A percentile compares a stretch with the other conserved stretches of the same genome.
Evolutionary conservation across 1,140 invertebrate species (phyloP).

Genomic region (Pseudomyrmex sp.): DNA sequence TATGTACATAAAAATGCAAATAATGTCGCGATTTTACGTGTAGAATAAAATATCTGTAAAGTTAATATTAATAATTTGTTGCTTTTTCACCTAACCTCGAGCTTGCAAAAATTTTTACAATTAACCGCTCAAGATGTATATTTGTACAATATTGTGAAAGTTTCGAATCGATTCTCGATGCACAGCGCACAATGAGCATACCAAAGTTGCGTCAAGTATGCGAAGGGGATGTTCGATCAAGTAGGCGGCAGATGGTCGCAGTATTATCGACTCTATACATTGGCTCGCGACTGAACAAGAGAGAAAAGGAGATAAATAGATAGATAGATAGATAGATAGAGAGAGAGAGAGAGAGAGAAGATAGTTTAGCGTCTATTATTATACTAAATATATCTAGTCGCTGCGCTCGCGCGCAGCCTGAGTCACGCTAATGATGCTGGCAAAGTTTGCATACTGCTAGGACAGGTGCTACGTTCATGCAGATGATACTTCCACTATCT

Average conservation of each 20-base stretch:
- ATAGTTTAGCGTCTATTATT: slow-evolving; percentile 81
- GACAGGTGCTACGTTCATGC: slow-evolving; percentile 67
- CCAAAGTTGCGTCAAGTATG: slow-evolving; percentile 65
- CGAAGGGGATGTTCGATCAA: slow-evolving; percentile 73
- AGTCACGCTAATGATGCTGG: slow-evolving; percentile 76
- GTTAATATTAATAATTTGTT: background rate
- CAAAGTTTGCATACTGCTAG: slow-evolving; percentile 73
- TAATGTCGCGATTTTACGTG: background rate
- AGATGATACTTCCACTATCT: slow-evolving; percentile 61
- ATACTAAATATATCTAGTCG: slow-evolving; percentile 74
- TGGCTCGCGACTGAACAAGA: slow-evolving; percentile 71
- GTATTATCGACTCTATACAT: slow-evolving; percentile 82
- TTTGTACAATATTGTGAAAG: slow-evolving; percentile 33
- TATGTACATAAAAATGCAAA: background rate
- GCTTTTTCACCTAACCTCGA: background rate
- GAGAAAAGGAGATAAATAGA: too few relatives aligned
- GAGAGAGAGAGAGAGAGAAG: too few relatives aligned
- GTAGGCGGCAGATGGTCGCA: slow-evolving; percentile 80
- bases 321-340: too few relatives aligned
- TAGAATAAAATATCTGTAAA: background rate
- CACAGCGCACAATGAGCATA: slow-evolving; percentile 55
- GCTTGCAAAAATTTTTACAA: background rate
- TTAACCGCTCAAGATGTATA: background rate
- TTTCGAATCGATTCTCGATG: slow-evolving; percentile 47
- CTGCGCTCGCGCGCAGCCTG: slow-evolving; percentile 22